Base-by-base conservation (phyloP, 1,140 invertebrate species). In the Solenopsis fugax region DNA sequence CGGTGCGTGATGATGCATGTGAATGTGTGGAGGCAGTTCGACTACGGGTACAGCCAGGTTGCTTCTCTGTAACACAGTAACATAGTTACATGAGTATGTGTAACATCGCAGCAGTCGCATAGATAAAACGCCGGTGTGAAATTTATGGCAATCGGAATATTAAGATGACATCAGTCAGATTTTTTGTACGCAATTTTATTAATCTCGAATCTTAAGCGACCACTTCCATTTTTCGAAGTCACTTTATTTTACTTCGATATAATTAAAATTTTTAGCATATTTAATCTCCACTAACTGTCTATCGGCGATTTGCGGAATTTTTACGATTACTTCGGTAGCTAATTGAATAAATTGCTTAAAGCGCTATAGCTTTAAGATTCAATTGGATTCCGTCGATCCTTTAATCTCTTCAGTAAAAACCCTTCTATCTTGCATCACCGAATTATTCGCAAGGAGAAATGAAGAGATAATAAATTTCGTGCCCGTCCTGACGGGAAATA, bases 21-120 rank as follows among this genome's bases (percentile, higher is more conserved):
- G 95, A 88, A 95, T 92, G 87, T 95, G 95, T 78, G 94, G 93
- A 73, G 95, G 94, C 89, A 95, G 85, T 91, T 96, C 95, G 86
- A 93, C 93, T 18, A 88, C 85, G 54, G 94, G 89, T 87, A 93
- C 92, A 89, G 94, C 94, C 89, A 95, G 85, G 77, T 93, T 95
- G 89, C 93, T 93, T 91, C 94, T 93, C 95, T 96, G 93, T 6
- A 89, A 94, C 10, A 90, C 65, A 24, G 9, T 24, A 2, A 21
- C 13, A 21, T 58, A 45, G 24, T 24, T 24, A 18, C 5, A 4
- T 0, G n/a, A 6, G 18, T 21, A 34, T 65, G 37, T 41, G 41
- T 41, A 7, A 65, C 9, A 65, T 50, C 9, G 12, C 2, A 37
- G 29, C 12, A 73, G 2, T 56, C 12, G 41, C 12, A 18, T 21